Base-by-base conservation (phyloP, 2,888 invertebrate species). In the Microchrysa polita region DNA sequence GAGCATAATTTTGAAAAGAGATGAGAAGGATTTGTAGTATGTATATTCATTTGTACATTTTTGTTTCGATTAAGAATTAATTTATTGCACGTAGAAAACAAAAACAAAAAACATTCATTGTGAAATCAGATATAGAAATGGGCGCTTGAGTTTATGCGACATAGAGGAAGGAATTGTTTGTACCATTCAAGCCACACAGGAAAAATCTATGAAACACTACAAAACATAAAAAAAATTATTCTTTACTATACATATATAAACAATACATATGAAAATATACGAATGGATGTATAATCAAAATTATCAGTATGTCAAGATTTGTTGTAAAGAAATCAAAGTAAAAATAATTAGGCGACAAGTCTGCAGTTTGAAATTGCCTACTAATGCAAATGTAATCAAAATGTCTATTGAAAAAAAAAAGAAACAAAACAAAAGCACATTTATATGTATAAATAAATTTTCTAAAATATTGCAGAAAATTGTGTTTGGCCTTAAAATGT, bases 401-500 rank as follows among this genome's bases (percentile, higher is more conserved):
- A 52, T 52, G 23, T 16, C n/a, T n/a, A n/a, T 40, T 40, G 34
- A 23, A 67, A 52, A 18, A 69, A 67, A 23, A 14, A 63, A 18
- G n/a, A 67, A 52, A 34, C n/a, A 67, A 53, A 53, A 23, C 40
- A 61, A 61, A 40, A 9, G 61, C 34, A 42, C 34, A 40, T 40
- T 67, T 20, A 27, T 55, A 18, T 18, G 16, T n/a, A n/a, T n/a
- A 42, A 69, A 69, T 55, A 67, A 48, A 67, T 65, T 65, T 63
- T 65, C 48, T 1, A 18, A 55, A 14, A 55, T 16, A 57, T 10
- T 2, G 27, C 18, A n/a, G 55, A 57, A 67, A 23, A 52, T 23
- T 69, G 14, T 57, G 23, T 53, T 55, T 55, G 69, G 69, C 69
- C 69, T 69, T 69, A 55, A 69, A 69, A 40, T 69, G 57, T 61